phyloP scores from a whole-genome alignment of 2,113 vertebrate species.

The Paracanthobrama guichenoti region DNA sequence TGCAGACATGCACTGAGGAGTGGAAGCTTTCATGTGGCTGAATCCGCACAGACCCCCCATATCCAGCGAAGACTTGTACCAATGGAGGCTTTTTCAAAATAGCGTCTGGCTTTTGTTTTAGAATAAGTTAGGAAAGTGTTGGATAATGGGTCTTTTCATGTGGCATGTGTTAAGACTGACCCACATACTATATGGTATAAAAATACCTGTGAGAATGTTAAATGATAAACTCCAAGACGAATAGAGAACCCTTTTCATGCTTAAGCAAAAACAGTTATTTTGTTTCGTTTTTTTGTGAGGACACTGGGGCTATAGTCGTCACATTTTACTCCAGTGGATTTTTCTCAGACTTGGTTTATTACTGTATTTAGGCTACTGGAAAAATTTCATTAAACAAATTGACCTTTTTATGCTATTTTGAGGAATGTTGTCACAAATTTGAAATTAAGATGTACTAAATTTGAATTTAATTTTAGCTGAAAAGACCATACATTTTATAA shows the following conservation, averaged over 20 bases:
- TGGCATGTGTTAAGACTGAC: not conserved
- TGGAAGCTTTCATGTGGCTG: constrained; percentile 48
- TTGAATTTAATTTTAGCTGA: not conserved
- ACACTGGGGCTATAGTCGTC: not conserved
- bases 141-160: not conserved
- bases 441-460: not conserved
- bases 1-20: constrained; percentile 29
- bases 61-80: constrained; percentile 39
- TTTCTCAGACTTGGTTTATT: no score
- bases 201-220: not conserved
- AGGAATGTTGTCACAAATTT: not conserved
- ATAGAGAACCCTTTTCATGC: not conserved
- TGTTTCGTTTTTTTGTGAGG: not conserved
- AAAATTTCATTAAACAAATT: not conserved
- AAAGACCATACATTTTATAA: not conserved
- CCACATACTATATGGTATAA: not conserved
- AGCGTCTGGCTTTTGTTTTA: constrained; percentile 16
- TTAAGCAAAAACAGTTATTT: not conserved
- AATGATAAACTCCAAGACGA: not conserved
- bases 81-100: constrained; percentile 38
- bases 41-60: constrained; percentile 19
- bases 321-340: not conserved
- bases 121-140: not conserved
- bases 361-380: not conserved
- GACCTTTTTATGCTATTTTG: not conserved